Evolutionary conservation across 2,888 invertebrate species (phyloP).

Genomic region (Eupithecia subfuscata): DNA sequence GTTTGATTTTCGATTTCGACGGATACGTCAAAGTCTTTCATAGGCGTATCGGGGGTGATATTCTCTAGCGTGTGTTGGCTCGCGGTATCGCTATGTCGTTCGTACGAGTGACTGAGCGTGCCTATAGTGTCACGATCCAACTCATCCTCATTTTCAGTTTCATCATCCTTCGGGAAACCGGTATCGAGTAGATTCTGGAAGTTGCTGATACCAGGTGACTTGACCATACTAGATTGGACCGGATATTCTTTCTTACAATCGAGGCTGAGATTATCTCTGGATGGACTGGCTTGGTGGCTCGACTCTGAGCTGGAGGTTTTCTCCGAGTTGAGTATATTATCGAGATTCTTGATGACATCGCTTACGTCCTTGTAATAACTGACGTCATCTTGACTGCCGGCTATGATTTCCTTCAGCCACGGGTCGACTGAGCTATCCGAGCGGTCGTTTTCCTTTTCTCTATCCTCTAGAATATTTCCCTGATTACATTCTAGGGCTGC

Average conservation of each 20-base stretch:
- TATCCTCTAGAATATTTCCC: slow-evolving; percentile 70
- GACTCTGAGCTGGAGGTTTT: slow-evolving; percentile 85
- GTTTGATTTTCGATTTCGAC: slow-evolving; percentile 52
- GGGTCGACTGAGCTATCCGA: slow-evolving; percentile 82
- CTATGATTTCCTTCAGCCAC: slow-evolving; percentile 85
- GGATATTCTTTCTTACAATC: slow-evolving; percentile 79
- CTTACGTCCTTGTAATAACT: slow-evolving; percentile 85
- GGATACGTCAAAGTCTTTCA: slow-evolving; percentile 65
- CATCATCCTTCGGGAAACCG: slow-evolving; percentile 59
- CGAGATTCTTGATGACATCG: slow-evolving; percentile 86
- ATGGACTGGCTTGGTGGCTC: slow-evolving; percentile 82
- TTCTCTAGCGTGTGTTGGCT: slow-evolving; percentile 78
- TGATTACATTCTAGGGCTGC: slow-evolving; percentile 73
- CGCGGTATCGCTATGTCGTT: slow-evolving; percentile 72
- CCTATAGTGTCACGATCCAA: slow-evolving; percentile 73
- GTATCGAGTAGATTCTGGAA: slow-evolving; percentile 74
- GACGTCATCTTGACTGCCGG: slow-evolving; percentile 84
- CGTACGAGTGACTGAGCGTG: slow-evolving; percentile 77
- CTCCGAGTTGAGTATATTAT: slow-evolving; percentile 85
- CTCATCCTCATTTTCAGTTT: slow-evolving; percentile 63
- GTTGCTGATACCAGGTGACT: slow-evolving; percentile 77
- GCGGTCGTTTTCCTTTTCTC: slow-evolving; percentile 66
- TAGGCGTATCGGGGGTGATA: slow-evolving; percentile 75
- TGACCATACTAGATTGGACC: slow-evolving; percentile 73
- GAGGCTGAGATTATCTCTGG: slow-evolving; percentile 76